Conservation (phyloP, 2,888 invertebrate species). For the Campoplex nolae region DNA sequence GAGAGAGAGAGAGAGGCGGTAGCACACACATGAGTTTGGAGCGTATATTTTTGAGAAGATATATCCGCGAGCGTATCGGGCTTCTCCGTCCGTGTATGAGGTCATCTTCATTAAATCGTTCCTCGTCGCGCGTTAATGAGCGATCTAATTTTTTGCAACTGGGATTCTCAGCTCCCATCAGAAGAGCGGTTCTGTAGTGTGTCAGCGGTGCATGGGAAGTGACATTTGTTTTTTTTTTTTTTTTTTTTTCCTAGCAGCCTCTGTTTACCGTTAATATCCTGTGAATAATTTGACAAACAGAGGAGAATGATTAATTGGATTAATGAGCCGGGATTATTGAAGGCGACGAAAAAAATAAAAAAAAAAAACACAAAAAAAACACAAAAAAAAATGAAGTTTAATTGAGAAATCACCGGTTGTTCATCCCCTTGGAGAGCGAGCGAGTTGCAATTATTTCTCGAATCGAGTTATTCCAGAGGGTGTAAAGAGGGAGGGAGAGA, state of each 20-base stretch:
- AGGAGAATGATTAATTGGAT: not conserved
- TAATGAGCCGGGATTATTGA: not conserved
- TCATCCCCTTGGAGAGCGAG: not conserved
- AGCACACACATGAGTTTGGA: not conserved
- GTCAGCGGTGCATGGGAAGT: not conserved
- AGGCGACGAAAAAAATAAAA: too few species aligned
- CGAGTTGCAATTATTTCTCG: not conserved
- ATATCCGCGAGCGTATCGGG: constrained; percentile 42
- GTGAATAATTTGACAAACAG: too few species aligned
- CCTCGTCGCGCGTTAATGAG: constrained; percentile 82
- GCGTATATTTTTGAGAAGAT: not conserved
- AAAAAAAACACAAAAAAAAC: too few species aligned
- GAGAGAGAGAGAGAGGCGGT: not conserved
- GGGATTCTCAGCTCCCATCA: constrained; percentile 59
- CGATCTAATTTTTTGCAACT: constrained; percentile 82
- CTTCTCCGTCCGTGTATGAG: constrained; percentile 78
- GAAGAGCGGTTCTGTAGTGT: not conserved
- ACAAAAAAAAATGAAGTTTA: not conserved
- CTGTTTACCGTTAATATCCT: constrained; percentile 5
- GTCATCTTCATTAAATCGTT: constrained; percentile 85
- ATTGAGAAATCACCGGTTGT: not conserved
- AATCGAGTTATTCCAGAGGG: not conserved
- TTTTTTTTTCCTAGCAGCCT: not conserved
- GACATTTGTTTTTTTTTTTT: too few species aligned
- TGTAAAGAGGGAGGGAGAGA: not conserved